These are phyloP conservation scores for Cerceris rybyensis DNA, from an alignment of 2,888 invertebrate species.

Conservation along the genomic window DNA sequence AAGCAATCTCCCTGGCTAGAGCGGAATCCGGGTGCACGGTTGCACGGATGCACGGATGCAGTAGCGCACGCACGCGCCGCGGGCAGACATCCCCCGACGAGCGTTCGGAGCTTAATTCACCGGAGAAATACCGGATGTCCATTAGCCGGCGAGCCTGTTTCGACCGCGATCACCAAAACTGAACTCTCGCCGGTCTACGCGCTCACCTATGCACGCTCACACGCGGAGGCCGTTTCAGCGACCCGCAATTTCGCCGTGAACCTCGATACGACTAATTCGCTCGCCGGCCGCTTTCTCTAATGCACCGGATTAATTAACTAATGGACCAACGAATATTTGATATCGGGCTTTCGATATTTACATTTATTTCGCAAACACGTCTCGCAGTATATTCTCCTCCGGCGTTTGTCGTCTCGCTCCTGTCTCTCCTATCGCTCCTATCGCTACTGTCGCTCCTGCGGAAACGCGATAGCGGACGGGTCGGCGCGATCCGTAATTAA, in stretches of 20 bases:
- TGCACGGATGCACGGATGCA: too few relatives aligned
- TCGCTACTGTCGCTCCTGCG: too few relatives aligned
- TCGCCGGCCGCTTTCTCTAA: slow-evolving; percentile 69
- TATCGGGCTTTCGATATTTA: slow-evolving; percentile 46
- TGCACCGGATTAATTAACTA: slow-evolving; percentile 78
- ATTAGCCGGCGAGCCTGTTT: slow-evolving; percentile 74
- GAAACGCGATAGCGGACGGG: too few relatives aligned
- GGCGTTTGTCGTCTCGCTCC: too few relatives aligned
- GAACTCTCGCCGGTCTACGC: slow-evolving; percentile 52
- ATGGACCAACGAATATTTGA: slow-evolving; percentile 77
- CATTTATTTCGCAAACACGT: slow-evolving; percentile 47
- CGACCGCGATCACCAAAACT: slow-evolving; percentile 61
- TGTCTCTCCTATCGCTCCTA: too few relatives aligned
- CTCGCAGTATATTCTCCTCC: too few relatives aligned
- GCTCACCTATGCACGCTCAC: slow-evolving; percentile 38
- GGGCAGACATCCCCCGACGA: slow-evolving; percentile 21
- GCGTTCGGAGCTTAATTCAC: slow-evolving; percentile 66
- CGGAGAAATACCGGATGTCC: slow-evolving; percentile 77
- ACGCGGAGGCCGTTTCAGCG: slow-evolving; percentile 3
- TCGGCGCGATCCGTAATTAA: too few relatives aligned
- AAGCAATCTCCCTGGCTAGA: too few relatives aligned
- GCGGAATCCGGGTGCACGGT: too few relatives aligned
- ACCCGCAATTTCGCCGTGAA: slow-evolving; percentile 29
- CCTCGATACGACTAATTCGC: slow-evolving; percentile 21
- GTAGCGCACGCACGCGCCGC: too few relatives aligned